A percentile compares a stretch with the other conserved stretches of the same genome.
Evolutionary conservation across 1,140 invertebrate genomes (phyloP).

Genomic region (Cephus cinctus): DNA sequence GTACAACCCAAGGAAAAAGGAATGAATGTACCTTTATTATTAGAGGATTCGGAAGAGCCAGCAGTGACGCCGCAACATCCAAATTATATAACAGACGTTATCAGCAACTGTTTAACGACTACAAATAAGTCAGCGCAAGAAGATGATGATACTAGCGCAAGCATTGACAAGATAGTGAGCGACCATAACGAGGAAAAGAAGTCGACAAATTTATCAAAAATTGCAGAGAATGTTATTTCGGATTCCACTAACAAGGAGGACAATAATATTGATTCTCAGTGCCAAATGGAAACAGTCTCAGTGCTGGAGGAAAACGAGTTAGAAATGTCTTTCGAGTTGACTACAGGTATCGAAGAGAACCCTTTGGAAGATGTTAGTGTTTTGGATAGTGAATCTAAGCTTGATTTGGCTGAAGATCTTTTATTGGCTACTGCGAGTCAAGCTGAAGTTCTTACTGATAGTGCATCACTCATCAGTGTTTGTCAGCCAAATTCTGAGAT

Average conservation of each 20-base stretch:
- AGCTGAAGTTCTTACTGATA: slow-evolving; percentile 17
- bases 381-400: slow-evolving; percentile 11
- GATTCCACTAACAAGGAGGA: slow-evolving; percentile 2
- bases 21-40: background rate
- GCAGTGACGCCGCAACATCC: background rate
- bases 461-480: slow-evolving; percentile 15
- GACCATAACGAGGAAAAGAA: background rate
- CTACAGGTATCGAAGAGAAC: slow-evolving; percentile 5
- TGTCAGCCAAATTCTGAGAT: slow-evolving; percentile 33
- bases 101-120: slow-evolving; percentile 17
- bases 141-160: slow-evolving; percentile 3
- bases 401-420: slow-evolving; percentile 10
- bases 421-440: slow-evolving; percentile 4
- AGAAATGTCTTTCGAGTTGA: slow-evolving; percentile 18
- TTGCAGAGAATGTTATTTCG: slow-evolving; percentile 7
- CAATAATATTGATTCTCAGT: slow-evolving; percentile 13
- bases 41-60: background rate
- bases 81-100: slow-evolving; percentile 20
- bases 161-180: background rate
- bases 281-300: slow-evolving; percentile 3
- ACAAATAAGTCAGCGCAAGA: slow-evolving; percentile 5
- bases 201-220: slow-evolving; percentile 4
- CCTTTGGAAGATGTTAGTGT: slow-evolving; percentile 20
- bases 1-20: background rate
- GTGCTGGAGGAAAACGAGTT: slow-evolving; percentile 20